Percentiles rank a stretch among this genome's conserved stretches.
phyloP scores from a whole-genome alignment of 2,888 invertebrate species.

The Lycocerus yunnanus region DNA sequence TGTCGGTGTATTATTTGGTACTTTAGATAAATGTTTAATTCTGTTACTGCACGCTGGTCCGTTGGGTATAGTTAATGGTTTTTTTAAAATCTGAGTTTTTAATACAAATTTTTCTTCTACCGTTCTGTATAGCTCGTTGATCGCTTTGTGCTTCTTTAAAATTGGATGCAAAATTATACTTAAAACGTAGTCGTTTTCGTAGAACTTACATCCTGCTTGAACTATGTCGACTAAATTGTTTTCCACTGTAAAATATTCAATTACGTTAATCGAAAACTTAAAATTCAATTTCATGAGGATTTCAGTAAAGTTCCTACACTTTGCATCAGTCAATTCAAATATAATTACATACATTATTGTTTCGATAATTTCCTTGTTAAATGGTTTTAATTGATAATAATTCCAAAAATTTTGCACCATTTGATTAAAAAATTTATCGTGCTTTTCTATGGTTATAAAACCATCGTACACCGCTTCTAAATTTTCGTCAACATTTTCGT shows the following conservation, averaged over 20 bases:
- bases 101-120: constrained; percentile 17
- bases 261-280: constrained; percentile 43
- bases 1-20: constrained; percentile 32
- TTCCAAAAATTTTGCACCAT: constrained; percentile 37
- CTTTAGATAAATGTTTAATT: constrained; percentile 10
- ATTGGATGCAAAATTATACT: constrained; percentile 59
- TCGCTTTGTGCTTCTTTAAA: constrained; percentile 45
- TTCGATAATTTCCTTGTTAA: constrained; percentile 35
- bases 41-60: constrained; percentile 33
- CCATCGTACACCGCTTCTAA: constrained; percentile 23
- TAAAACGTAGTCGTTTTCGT: constrained; percentile 59
- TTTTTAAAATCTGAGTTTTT: constrained; percentile 2
- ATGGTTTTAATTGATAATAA: constrained; percentile 29
- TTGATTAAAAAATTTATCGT: constrained; percentile 39
- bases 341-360: constrained; percentile 42
- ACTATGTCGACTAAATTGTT: constrained; percentile 57
- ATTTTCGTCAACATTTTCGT: constrained; percentile 6
- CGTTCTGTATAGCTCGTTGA: constrained; percentile 34
- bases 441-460: constrained; percentile 37
- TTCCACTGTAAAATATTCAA: constrained; percentile 56
- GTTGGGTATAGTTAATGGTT: constrained; percentile 38
- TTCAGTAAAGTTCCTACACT: constrained; percentile 34
- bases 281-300: constrained; percentile 33
- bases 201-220: constrained; percentile 57
- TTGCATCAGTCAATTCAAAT: constrained; percentile 42